Base-by-base conservation (phyloP, 2,888 invertebrate species). In the Lutraria lutraria region DNA sequence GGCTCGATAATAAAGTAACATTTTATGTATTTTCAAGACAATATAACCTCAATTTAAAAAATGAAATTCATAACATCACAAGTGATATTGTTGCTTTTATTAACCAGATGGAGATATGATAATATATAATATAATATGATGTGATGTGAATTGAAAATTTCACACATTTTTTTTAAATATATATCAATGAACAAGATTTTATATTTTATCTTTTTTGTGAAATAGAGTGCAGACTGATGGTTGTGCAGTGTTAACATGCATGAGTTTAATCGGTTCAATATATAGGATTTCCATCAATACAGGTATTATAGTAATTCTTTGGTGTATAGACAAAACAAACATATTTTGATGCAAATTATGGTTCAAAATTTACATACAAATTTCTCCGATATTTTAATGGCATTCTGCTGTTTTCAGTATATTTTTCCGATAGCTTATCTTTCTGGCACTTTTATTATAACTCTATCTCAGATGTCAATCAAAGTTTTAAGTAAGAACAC, bases 311-410 rank as follows among this genome's bases (percentile, higher is more conserved):
- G 54, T 53, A 34, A 52, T 53, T 81, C 81, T 81, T 81, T 81
- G 81, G 81, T 43, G 43, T 81, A 81, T n/a, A 81, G n/a, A 25
- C 12, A 81, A 43, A 76, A 31, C 76, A 31, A 34, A 25, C 29
- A 76, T 76, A 76, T 34, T 76, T 76, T 31, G 76, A 76, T 25
- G 76, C 34, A 76, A 76, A 76, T 76, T 76, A 76, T 76, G 76
- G 76, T 76, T 76, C 31, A 76, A 76, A 76, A 76, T 76, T 76
- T 76, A 76, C 76, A 76, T 76, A 76, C 76, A 76, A 76, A 34
- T 76, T 76, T 76, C 31, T 76, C 15, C 13, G 34, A 76, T 76
- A 76, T 76, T 76, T 76, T 76, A 76, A 76, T 76, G 76, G 76
- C 31, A 6, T 76, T 76, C 76, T 34, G 76, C 76, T 76, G 76